Base-by-base conservation (phyloP, 2,797 vertebrate species). In the Cirrhinus molitorella region DNA sequence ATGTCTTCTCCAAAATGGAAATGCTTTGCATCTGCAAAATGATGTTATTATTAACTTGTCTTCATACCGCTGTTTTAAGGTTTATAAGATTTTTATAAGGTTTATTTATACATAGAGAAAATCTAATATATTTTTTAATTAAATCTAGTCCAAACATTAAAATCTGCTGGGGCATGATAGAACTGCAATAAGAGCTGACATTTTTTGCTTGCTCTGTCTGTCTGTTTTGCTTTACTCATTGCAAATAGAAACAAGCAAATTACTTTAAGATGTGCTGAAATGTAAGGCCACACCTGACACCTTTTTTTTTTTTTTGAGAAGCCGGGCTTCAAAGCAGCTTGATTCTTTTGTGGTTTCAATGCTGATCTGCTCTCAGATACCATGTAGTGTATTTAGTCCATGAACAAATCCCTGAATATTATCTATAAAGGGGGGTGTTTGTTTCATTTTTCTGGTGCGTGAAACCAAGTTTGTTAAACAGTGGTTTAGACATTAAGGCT, bases 371-470 rank as follows among this genome's bases (percentile, higher is more conserved):
- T 66, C 45, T 66, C 25, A 49, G 25, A 51, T 43, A 14, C 66
- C n/a, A 79, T 51, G 61, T 37, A 53, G 63, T 70, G 16, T 21
- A 80, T 80, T 43, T 57, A 70, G 63, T 57, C 65, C 34, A 45
- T 43, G 67, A 43, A 53, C 34, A 53, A 70, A 79, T 77, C 40
- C 45, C 13, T 51, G 14, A 59, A 59, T 45, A n/a, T 51, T n/a
- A 45, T 55, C 25, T 77, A n/a, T 66, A 45, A 80, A 63, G 23
- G 37, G 40, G 7, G 16, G 23, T 55, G 68, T 73, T 79, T 79
- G 55, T 59, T 47, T 79, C 55, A 63, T 72, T 72, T 61, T 59
- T 25, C 6, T 34, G 5, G 25, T 77, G 65, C 3, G 14, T 53
- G 34, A 68, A 43, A 31, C 66, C 66, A 3, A 3, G 79, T 7